Evolutionary conservation across 2,888 invertebrate genomes (phyloP), one percentile per base, ranked within the genome.

Genomic region (Drosophila meridionalis): DNA sequence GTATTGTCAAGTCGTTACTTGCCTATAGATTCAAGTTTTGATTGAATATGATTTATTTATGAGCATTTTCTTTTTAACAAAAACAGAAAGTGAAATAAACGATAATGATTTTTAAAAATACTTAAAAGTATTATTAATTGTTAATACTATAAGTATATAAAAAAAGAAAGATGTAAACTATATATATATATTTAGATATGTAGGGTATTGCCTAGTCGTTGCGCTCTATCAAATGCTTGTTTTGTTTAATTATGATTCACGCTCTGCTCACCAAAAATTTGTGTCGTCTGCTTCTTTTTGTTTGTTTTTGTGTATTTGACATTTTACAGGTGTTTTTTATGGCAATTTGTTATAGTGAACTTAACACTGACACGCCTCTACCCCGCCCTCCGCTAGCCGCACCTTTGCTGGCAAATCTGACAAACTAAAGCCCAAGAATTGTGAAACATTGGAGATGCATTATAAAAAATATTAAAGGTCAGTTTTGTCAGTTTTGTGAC

Each of bases 401-500:
- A 38, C 28, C 43, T 43, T 20, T 12, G 12, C 50, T 28, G 11
- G 26, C 32, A 61, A 11, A 52, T 69, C 53, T 45, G 8, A 38
- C 5, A 45, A 43, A 59, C 60, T 28, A 72, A 53, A 40, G 30
- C 14, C 30, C 28, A 40, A 42, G 26, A 20, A 63, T 36, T 28
- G 14, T 43, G 40, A 40, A 58, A 47, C 47, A 60, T 62, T 48
- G 42, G 7, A 59, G 57, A 58, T 42, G 57, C 64, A 61, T 50
- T 38, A 26, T 56, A 57, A 9, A 57, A 63, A 72, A 53, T 43
- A 20, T 11, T 65, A 75, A 87, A 89, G 84, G 72, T 83, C 71
- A 83, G 58, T 77, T 83, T 43, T 61, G n/a, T 20, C 20, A 20
- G 20, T 20, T 20, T 20, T 20, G 20, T 20, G 20, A 20, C 20